Base-by-base conservation (phyloP, 2,888 invertebrate genomes). In the Dryobotodes eremita region DNA sequence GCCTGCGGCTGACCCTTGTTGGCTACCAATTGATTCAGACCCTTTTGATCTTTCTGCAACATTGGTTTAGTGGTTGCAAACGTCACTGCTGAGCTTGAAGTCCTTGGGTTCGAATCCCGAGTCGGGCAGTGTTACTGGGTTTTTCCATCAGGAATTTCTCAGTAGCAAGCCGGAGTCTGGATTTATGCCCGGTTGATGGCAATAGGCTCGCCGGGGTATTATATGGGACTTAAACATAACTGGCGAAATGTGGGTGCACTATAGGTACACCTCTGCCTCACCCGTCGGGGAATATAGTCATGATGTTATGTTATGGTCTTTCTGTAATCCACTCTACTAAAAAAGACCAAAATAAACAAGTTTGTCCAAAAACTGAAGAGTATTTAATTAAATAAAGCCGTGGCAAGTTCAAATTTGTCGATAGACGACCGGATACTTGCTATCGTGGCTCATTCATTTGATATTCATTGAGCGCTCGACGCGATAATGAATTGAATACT, bases 391-490 rank as follows among this genome's bases (percentile, higher is more conserved):
- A 72, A 80, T 53, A 61, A 76, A 75, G 20, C 59, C 57, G n/a
- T 65, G 42, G 23, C 36, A 57, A 57, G 61, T 76, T 75, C 42
- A 77, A 77, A 68, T 73, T 73, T 57, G 64, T 31, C 48, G 85
- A 69, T 73, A 74, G 62, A 15, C 61, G 20, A 31, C 76, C 86
- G 84, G 81, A 82, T 86, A 66, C 66, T 26, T 23, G 57, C 26
- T 81, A 86, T 86, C 83, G 66, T 62, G 23, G 64, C 55, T 46
- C 71, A 71, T 79, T 83, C 81, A 88, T 83, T 86, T 48, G 73
- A 53, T 57, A 86, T 80, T 80, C 83, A 80, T 82, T 82, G 80
- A 83, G 46, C 75, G 61, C 50, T 61, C 65, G 64, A 71, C 53
- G 62, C 59, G 26, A 42, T 86, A 77, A 84, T 86, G 77, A 80